Percentiles rank a stretch among this genome's conserved stretches.
These are phyloP conservation scores for Lepidotrigona ventralis DNA, from an alignment of 1,140 invertebrate species.

Conservation along the genomic window DNA sequence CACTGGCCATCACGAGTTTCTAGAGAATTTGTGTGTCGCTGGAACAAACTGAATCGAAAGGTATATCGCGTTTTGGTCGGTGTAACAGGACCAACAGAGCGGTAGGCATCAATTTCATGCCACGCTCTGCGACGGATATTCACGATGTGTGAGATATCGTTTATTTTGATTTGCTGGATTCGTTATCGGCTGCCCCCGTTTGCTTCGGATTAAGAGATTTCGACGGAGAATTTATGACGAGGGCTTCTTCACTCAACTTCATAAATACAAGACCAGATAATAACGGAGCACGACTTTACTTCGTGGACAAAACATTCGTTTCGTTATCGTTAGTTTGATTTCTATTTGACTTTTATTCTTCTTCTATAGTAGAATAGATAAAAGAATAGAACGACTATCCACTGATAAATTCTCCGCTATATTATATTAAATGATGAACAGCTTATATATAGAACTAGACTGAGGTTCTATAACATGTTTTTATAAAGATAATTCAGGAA, in stretches of 20 bases:
- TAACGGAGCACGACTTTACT: background rate
- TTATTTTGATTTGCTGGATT: slow-evolving; percentile 47
- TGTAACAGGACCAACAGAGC: background rate
- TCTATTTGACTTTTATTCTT: background rate
- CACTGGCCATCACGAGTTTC: background rate
- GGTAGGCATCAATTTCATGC: slow-evolving; percentile 29
- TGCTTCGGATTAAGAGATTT: slow-evolving; percentile 43
- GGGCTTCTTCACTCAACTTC: slow-evolving; percentile 39
- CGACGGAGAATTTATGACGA: slow-evolving; percentile 29
- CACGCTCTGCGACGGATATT: slow-evolving; percentile 20
- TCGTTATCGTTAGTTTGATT: background rate
- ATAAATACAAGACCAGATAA: slow-evolving; percentile 16
- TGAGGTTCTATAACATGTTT: too few species aligned
- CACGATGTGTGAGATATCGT: slow-evolving; percentile 8
- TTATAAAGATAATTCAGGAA: too few species aligned
- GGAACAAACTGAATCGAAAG: background rate
- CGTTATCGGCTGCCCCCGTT: slow-evolving; percentile 12
- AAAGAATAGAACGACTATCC: too few species aligned
- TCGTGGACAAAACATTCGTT: background rate
- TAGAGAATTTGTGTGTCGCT: background rate
- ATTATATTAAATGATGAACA: too few species aligned
- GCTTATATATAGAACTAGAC: too few species aligned
- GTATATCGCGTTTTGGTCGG: slow-evolving; percentile 18
- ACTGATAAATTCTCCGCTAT: too few species aligned
- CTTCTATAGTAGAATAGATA: background rate